Evolutionary conservation across 2,888 invertebrate genomes (phyloP), one percentile per base, ranked within the genome.

Genomic region (Epinotia ramella): DNA sequence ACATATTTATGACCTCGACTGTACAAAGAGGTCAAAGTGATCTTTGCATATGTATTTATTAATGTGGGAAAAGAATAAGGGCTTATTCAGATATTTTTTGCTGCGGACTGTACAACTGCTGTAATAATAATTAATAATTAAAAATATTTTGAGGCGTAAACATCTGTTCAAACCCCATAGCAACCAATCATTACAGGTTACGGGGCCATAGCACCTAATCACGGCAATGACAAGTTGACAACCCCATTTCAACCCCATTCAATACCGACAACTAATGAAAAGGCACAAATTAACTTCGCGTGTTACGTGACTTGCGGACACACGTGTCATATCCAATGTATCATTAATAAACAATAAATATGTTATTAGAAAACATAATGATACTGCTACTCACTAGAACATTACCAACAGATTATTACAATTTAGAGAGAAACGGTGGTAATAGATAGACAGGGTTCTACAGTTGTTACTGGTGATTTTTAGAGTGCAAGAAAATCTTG

Each of bases 331-430:
- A n/a, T 71, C 28, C 59, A 33, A 12, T 53, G 44, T 65, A 13
- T 57, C 62, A 76, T 73, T 63, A 76, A 24, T 72, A 67, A 76
- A 76, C 67, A 73, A 73, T 73, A 73, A 33, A 60, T 60, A n/a
- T 60, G 59, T 69, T 59, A 69, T 69, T 69, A 18, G 33, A 40
- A 44, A 68, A 59, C 59, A 59, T 46, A 69, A 69, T 60, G 59
- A 69, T 46, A 73, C 60, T 59, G 60, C 60, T 46, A 53, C 63
- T 53, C 44, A 76, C 44, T 59, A 64, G 28, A 60, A 62, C 33
- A 3, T 28, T 44, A 57, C 59, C 60, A 72, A 74, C 71, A 74
- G 49, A 60, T 63, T 62, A 57, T 65, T 65, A 71, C 24, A 20
- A 18, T 40, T 16, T 33, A 46, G 1, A 0, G 13, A 44, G 44